These are phyloP conservation scores for Euglossa dilemma DNA, from an alignment of 1,140 invertebrate species.

Conservation along the genomic window DNA sequence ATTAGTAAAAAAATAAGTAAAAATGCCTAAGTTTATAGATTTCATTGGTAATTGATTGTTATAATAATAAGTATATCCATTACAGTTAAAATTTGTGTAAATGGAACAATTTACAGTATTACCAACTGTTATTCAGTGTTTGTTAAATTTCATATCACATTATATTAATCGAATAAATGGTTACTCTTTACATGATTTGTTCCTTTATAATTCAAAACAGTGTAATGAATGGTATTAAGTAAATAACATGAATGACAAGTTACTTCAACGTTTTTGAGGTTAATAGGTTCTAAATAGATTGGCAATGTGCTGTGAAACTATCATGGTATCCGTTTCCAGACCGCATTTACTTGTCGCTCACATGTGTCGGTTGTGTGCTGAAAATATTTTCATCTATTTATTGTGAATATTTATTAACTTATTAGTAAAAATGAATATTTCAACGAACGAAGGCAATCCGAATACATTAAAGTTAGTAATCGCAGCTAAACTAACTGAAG, in stretches of 20 bases:
- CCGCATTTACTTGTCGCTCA: constrained; percentile 67
- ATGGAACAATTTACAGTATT: not conserved
- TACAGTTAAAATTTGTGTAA: not conserved
- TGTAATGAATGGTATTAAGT: not conserved
- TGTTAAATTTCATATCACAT: not conserved
- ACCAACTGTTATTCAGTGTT: not conserved
- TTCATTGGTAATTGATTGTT: not conserved
- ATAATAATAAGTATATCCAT: not conserved
- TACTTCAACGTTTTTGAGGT: not conserved
- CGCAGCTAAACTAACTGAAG: constrained; percentile 85
- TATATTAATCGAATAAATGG: constrained; percentile 10
- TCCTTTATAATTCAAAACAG: not conserved
- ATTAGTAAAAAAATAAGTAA: not conserved
- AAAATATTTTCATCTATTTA: constrained; percentile 77
- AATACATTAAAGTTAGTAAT: constrained; percentile 87
- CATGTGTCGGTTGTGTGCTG: constrained; percentile 71
- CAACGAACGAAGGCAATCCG: constrained; percentile 88
- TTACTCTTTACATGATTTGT: not conserved
- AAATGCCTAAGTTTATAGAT: not conserved
- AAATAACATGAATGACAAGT: not conserved
- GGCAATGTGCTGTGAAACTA: not conserved
- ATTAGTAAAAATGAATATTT: constrained; percentile 84
- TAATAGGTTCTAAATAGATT: not conserved
- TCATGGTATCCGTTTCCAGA: constrained; percentile 7
- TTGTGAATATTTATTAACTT: constrained; percentile 77